A percentile compares a stretch with the other conserved stretches of the same genome.
Conservation (phyloP, 2,888 invertebrate species). For the Drosophila antonietae region DNA sequence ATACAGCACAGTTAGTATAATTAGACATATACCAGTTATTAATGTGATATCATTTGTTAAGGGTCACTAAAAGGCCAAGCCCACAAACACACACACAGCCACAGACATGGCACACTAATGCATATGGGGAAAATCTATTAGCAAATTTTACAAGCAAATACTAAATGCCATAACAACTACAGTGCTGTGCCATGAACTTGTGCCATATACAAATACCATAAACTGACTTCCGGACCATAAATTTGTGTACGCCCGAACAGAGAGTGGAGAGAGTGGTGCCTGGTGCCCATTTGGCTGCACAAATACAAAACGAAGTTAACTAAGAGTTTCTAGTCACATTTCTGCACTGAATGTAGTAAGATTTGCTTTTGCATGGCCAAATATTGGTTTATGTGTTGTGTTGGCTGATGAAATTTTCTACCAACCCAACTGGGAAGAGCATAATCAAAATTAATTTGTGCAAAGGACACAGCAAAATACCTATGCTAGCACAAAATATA, state of each 20-base stretch:
- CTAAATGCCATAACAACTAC: constrained; percentile 52
- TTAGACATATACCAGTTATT: constrained; percentile 32
- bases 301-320: constrained; percentile 7
- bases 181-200: constrained; percentile 13
- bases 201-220: constrained; percentile 66
- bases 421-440: constrained; percentile 10
- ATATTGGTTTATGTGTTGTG: constrained; percentile 6
- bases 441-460: constrained; percentile 50
- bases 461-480: constrained; percentile 44
- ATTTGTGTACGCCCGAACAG: constrained; percentile 30
- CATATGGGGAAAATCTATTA: constrained; percentile 65
- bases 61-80: constrained; percentile 52
- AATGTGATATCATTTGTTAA: constrained; percentile 68
- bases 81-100: not conserved
- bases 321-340: not conserved
- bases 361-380: constrained; percentile 1
- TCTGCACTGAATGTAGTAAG: not conserved
- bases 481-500: constrained; percentile 34
- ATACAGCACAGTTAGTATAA: constrained; percentile 22
- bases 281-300: constrained; percentile 24
- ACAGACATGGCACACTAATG: constrained; percentile 22
- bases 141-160: constrained; percentile 73
- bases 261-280: not conserved
- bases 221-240: constrained; percentile 65
- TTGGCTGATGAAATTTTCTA: constrained; percentile 7